Conservation (phyloP, 2,113 vertebrate species). For the Calonectris borealis region DNA sequence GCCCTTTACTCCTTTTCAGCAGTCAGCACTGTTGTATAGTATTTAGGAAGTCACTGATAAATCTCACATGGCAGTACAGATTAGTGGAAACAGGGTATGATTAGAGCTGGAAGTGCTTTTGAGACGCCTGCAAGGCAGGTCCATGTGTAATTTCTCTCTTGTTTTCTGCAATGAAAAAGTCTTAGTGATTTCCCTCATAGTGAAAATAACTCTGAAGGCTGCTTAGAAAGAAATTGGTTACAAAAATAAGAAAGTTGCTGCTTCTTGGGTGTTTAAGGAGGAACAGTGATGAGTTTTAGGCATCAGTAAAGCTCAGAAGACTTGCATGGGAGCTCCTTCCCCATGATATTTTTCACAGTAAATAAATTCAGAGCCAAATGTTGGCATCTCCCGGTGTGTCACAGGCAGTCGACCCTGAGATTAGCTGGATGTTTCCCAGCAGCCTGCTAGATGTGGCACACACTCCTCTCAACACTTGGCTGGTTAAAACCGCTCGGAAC, state of each 20-base stretch:
- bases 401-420: neutral
- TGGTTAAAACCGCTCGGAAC: neutral
- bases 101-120: neutral
- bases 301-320: neutral
- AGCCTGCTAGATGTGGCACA: neutral
- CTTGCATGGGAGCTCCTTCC: neutral
- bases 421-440: neutral
- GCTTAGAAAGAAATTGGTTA: neutral
- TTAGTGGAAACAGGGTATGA: neutral
- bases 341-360: neutral
- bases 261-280: neutral
- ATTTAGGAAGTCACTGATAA: slow-evolving; percentile 38
- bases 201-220: neutral
- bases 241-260: neutral
- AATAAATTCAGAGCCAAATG: neutral
- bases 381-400: neutral
- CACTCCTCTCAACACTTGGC: neutral
- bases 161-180: neutral
- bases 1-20: slow-evolving; percentile 27
- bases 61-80: neutral
- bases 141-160: neutral
- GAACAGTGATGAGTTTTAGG: neutral
- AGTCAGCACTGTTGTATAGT: neutral
- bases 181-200: neutral
- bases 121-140: neutral